Evolutionary conservation across 1,140 invertebrate genomes (phyloP).

Genomic region (Zeugodacus cucurbitae): DNA sequence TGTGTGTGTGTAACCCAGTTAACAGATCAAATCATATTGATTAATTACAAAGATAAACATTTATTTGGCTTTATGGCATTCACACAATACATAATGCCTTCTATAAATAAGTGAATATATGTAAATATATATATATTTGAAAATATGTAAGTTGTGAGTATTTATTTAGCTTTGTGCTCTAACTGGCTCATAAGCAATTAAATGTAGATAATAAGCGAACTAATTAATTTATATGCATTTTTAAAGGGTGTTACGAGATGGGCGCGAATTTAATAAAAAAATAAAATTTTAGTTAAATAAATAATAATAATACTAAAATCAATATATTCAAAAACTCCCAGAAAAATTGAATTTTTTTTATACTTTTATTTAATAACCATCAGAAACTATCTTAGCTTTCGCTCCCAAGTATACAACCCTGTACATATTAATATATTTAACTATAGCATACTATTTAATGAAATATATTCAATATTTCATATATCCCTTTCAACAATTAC

Average conservation of each 20-base stretch:
- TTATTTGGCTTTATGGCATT: not conserved
- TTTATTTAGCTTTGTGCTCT: not conserved
- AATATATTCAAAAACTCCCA: no score
- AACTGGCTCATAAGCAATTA: not conserved
- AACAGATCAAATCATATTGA: constrained; percentile 24
- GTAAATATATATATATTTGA: not conserved
- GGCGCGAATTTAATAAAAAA: no score
- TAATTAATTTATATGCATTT: not conserved
- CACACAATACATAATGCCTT: not conserved
- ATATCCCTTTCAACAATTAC: no score
- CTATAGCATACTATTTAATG: no score
- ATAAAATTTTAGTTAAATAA: not conserved
- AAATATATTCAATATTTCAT: no score
- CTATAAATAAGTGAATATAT: not conserved
- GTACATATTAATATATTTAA: no score
- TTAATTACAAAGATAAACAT: constrained; percentile 14
- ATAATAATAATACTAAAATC: no score
- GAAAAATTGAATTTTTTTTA: no score
- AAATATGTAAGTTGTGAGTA: not conserved
- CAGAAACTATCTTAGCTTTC: no score
- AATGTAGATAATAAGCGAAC: not conserved
- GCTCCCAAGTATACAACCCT: no score
- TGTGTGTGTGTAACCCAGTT: not conserved
- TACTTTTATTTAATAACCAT: no score
- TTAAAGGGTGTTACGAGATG: not conserved